Evolutionary conservation across 2,113 vertebrate species (phyloP), one percentile per base, ranked within the genome.

Genomic region (Trematocara marginatum): DNA sequence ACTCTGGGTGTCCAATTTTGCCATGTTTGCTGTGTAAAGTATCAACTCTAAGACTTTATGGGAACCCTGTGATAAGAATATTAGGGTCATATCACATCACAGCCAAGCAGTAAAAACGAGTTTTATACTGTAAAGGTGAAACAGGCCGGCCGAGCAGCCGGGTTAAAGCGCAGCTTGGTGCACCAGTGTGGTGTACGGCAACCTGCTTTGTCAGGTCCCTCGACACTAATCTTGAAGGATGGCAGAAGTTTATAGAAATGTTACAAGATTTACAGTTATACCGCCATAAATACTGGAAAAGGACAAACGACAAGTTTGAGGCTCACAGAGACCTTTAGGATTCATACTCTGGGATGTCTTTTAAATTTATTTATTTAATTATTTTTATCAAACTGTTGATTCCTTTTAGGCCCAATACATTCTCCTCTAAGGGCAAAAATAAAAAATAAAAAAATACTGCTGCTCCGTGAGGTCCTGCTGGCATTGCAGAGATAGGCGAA

Each of bases 131-230:
- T 0, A 64, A 64, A 64, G 34, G 59, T 64, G 34, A 35, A 64
- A 38, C 59, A 64, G 0, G 10, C 18, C 4, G 6, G 59, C 6
- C 0, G 18, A 64, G 31, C 59, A 2, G 34, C 31, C 1, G 1
- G 0, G 18, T 54, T 61, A 61, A 35, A 61, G 16, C 59, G 4
- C 18, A 64, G 18, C 34, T 64, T 64, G 59, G 59, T 64, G 59
- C 59, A 12, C 31, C 34, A 4, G 10, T 12, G 59, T 11, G 16
- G 59, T 20, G 31, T 12, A 38, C 6, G 10, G 10, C 18, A 38
- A 0, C 59, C 34, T 38, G 38, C 59, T 64, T n/a, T 35, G 10
- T n/a, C 59, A 64, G 31, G 34, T 64, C 31, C 6, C 6, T 64
- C 59, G 7, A 20, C 59, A 64, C 18, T n/a, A n/a, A 64, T 64